Conservation (phyloP, 2,888 invertebrate genomes). For the Drosophila birchii region DNA sequence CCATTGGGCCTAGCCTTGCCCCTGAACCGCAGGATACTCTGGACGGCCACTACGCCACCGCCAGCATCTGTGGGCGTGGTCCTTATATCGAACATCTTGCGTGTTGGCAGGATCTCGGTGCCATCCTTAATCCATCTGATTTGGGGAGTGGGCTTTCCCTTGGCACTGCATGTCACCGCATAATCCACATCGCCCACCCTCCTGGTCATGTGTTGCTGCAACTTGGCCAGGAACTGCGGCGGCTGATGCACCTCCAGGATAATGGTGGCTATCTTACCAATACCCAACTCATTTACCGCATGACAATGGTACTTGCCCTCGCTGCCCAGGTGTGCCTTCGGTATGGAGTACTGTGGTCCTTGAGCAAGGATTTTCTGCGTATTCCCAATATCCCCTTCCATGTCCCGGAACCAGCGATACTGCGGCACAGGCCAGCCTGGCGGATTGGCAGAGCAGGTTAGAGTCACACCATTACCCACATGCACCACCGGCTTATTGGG, state of each 20-base stretch:
- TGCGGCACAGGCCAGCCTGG: slow-evolving; percentile 96
- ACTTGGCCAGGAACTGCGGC: slow-evolving; percentile 92
- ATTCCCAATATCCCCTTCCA: slow-evolving; percentile 86
- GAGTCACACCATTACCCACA: slow-evolving; percentile 92
- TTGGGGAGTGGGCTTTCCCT: slow-evolving; percentile 93
- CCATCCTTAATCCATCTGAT: slow-evolving; percentile 95
- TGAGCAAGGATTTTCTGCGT: slow-evolving; percentile 90
- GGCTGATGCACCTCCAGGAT: slow-evolving; percentile 94
- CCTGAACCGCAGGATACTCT: slow-evolving; percentile 91
- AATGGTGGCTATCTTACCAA: slow-evolving; percentile 93
- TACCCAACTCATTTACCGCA: slow-evolving; percentile 94
- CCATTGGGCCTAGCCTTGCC: slow-evolving; percentile 91
- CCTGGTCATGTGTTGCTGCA: slow-evolving; percentile 92
- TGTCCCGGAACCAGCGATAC: slow-evolving; percentile 95
- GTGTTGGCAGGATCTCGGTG: slow-evolving; percentile 90
- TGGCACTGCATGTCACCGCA: slow-evolving; percentile 92
- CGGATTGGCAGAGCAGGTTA: slow-evolving; percentile 94
- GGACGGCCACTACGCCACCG: slow-evolving; percentile 92
- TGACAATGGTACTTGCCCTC: slow-evolving; percentile 96
- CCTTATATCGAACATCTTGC: slow-evolving; percentile 92
- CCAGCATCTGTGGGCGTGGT: slow-evolving; percentile 89
- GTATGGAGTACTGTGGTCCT: slow-evolving; percentile 93
- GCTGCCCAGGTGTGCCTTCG: slow-evolving; percentile 92
- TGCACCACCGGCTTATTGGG: slow-evolving; percentile 94
- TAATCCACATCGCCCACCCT: slow-evolving; percentile 92